Percentiles rank a stretch among this genome's conserved stretches.
Conservation (phyloP, 2,113 vertebrate genomes). For the Tyrannus savana region DNA sequence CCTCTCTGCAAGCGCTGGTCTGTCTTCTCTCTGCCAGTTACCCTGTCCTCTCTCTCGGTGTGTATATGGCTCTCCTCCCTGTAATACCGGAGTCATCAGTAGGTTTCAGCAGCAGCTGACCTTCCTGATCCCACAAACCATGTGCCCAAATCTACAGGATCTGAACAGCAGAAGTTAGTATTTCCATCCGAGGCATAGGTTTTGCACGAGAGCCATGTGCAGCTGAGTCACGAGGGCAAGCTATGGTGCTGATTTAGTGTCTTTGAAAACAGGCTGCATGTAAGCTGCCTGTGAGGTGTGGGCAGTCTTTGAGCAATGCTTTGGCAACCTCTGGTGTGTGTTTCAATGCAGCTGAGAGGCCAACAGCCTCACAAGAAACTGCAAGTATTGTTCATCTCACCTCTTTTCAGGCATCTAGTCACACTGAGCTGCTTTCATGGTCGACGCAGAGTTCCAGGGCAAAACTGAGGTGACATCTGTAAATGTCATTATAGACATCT, state of each 20-base stretch:
- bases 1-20: not conserved
- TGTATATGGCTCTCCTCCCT: not conserved
- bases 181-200: not conserved
- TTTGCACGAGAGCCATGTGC: not conserved
- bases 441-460: not conserved
- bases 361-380: not conserved
- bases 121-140: not conserved
- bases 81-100: not conserved
- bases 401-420: not conserved
- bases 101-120: not conserved
- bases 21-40: accelerated
- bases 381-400: not conserved
- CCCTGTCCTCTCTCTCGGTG: not conserved
- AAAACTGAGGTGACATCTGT: not conserved
- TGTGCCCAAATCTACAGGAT: not conserved
- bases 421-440: not conserved
- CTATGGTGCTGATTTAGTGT: not conserved
- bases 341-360: not conserved
- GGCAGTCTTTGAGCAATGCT: not conserved
- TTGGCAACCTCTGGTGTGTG: not conserved
- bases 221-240: not conserved
- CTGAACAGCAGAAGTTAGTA: not conserved
- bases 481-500: not conserved
- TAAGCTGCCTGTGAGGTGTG: not conserved
- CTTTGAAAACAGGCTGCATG: not conserved